Percentiles rank a stretch among this genome's conserved stretches.
These are phyloP conservation scores for Serripes groenlandicus DNA, from an alignment of 2,888 invertebrate species.

Conservation along the genomic window DNA sequence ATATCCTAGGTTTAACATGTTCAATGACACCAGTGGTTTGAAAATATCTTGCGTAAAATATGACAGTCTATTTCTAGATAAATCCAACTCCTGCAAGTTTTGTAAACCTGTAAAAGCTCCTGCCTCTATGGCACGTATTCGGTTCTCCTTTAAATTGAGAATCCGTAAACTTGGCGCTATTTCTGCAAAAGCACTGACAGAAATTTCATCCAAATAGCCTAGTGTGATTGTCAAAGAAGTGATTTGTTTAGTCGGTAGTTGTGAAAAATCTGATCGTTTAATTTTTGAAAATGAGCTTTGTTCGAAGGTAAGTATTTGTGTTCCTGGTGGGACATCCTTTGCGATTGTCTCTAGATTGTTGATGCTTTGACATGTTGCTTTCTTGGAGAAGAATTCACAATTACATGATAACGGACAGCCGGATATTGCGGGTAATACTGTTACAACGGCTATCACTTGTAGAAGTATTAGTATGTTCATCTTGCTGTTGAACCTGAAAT, in stretches of 20 bases:
- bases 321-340: conserved; percentile 43
- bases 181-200: conserved; percentile 66
- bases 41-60: conserved; percentile 66
- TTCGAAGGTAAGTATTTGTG: conserved; percentile 37
- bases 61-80: conserved; percentile 73
- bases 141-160: conserved; percentile 68
- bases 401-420: conserved; percentile 48
- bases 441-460: background rate
- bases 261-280: conserved; percentile 57
- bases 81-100: conserved; percentile 68
- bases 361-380: conserved; percentile 14
- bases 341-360: conserved; percentile 24
- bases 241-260: conserved; percentile 46
- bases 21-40: conserved; percentile 63
- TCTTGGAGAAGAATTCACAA: conserved; percentile 26
- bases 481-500: background rate
- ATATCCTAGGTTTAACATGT: conserved; percentile 69
- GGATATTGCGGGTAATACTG: background rate
- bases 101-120: conserved; percentile 70
- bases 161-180: conserved; percentile 8
- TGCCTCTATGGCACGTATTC: conserved; percentile 63
- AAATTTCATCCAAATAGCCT: conserved; percentile 62
- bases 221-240: conserved; percentile 56
- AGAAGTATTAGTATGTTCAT: background rate
- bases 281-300: conserved; percentile 43